Percentiles rank a stretch among this genome's conserved stretches.
Evolutionary conservation across 2,113 vertebrate genomes (phyloP).

Genomic region (Pungitius pungitius): DNA sequence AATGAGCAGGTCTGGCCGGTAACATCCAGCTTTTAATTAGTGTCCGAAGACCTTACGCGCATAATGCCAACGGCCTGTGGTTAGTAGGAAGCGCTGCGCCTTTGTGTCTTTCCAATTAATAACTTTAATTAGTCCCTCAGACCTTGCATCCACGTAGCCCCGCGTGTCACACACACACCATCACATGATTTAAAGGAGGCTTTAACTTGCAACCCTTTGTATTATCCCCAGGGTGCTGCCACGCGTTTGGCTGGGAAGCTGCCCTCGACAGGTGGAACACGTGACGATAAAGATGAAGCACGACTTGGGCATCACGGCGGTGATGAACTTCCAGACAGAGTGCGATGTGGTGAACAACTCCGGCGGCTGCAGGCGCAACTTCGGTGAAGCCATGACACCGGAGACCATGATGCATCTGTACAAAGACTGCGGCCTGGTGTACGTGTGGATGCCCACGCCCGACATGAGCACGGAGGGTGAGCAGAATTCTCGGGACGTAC

Average conservation of each 20-base stretch:
- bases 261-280: constrained; percentile 92
- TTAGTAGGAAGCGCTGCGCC: constrained; percentile 32
- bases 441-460: constrained; percentile 95
- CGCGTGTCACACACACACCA: constrained; percentile 38
- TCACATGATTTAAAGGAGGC: constrained; percentile 35
- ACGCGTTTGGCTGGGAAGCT: constrained; percentile 94
- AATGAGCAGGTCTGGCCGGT: constrained; percentile 43
- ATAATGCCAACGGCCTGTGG: constrained; percentile 64
- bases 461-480: constrained; percentile 98
- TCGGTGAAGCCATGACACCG: constrained; percentile 84
- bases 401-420: constrained; percentile 91
- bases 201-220: constrained; percentile 17
- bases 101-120: constrained; percentile 58
- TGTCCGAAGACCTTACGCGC: constrained; percentile 64
- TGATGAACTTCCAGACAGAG: constrained; percentile 98
- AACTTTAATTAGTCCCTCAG: constrained; percentile 58
- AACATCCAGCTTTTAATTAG: constrained; percentile 65
- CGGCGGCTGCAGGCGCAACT: constrained; percentile 86
- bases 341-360: constrained; percentile 93
- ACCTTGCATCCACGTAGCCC: constrained; percentile 39
- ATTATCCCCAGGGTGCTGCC: constrained; percentile 87
- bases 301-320: constrained; percentile 90
- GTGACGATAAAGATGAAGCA: constrained; percentile 93
- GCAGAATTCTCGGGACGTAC: not conserved
- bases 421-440: constrained; percentile 87